Percentiles rank a stretch among this genome's conserved stretches.
Evolutionary conservation across 2,113 vertebrate species (phyloP).

Genomic region (Condylura cristata): DNA sequence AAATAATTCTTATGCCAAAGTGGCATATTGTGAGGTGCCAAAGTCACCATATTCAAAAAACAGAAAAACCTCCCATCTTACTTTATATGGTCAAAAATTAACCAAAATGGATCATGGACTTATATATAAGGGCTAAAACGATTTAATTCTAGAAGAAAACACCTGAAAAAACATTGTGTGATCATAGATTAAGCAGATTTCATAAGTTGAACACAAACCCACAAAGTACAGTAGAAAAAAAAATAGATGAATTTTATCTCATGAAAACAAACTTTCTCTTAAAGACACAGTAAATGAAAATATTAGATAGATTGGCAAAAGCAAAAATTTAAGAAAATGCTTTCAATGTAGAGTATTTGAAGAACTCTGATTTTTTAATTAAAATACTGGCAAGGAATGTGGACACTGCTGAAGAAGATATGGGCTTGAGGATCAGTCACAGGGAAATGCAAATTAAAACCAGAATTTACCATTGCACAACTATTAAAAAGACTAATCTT

Average conservation of each 20-base stretch:
- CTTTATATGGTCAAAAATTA: background rate
- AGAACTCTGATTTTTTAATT: background rate
- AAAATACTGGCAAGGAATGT: background rate
- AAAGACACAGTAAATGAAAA: background rate
- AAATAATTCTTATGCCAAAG: background rate
- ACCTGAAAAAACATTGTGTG: background rate
- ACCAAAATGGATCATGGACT: background rate
- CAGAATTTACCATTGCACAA: background rate
- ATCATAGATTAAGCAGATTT: background rate
- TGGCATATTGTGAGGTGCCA: background rate
- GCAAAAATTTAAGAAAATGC: background rate
- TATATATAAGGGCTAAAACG: background rate
- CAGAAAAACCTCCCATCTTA: background rate
- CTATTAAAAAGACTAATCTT: background rate
- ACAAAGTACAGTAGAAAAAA: background rate
- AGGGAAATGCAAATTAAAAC: constrained; percentile 42
- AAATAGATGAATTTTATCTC: background rate
- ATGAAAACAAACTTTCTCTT: background rate
- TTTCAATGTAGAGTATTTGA: background rate
- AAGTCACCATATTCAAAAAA: background rate
- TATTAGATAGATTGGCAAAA: background rate
- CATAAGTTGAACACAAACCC: background rate
- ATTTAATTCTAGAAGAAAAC: constrained; percentile 14
- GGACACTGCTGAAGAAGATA: constrained; percentile 1
- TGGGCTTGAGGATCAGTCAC: background rate